Base-by-base conservation (phyloP, 2,888 invertebrate genomes). In the Diaperis boleti region DNA sequence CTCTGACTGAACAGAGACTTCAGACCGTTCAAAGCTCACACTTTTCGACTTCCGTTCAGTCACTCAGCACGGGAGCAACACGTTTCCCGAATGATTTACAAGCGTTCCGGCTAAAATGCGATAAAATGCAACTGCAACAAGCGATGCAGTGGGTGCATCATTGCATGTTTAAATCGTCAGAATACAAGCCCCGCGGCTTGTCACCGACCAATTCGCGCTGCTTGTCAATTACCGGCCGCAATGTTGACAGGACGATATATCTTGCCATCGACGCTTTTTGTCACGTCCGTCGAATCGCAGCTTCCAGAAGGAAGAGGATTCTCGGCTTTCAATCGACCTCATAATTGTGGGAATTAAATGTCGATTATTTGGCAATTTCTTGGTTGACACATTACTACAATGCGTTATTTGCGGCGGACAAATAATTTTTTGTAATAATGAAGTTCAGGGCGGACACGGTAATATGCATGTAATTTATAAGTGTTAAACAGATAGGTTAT, bases 51-150 rank as follows among this genome's bases (percentile, higher is more conserved):
- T n/a, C n/a, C n/a, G 18, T 10, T 8, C 26, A 17, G 35, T 13
- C 13, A 6, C 35, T 15, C 17, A 42, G n/a, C n/a, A n/a, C n/a
- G n/a, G n/a, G n/a, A 60, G 64, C 64, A 60, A 60, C 60, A 64
- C 64, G 64, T 64, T 59, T 41, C 41, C 64, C 60, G 42, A 49
- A 60, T 70, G 68, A 70, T 70, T 70, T 70, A 69, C 68, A 70
- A 68, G 68, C 59, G 45, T 67, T 62, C 49, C 62, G 52, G 64
- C 62, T 69, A 67, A 69, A 70, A 68, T 59, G 68, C 65, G 68
- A 70, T 70, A 70, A 70, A 70, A 70, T 70, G 67, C 68, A 66
- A 64, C 66, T 57, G 65, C 68, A 70, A 69, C 67, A 66, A 70
- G 67, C 68, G 62, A 52, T 55, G n/a, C n/a, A n/a, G n/a, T n/a